These are phyloP conservation scores for Barypeithes pellucidus DNA, from an alignment of 2,888 invertebrate genomes.

Conservation along the genomic window DNA sequence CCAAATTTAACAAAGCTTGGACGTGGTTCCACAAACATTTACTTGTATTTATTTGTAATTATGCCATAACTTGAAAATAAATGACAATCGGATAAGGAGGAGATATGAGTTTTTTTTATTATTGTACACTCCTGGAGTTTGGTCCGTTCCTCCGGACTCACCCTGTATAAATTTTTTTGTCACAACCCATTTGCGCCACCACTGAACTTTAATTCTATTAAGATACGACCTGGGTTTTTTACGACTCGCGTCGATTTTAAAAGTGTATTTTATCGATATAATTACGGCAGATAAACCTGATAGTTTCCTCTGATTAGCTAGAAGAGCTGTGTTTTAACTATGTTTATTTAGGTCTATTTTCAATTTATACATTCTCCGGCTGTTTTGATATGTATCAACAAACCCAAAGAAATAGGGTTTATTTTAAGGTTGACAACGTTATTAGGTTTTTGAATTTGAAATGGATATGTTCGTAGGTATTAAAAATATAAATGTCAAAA, in stretches of 20 bases:
- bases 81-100: no score
- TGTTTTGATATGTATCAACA: slow-evolving; percentile 13
- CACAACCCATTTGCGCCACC: background rate
- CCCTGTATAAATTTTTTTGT: no score
- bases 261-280: slow-evolving; percentile 18
- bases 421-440: slow-evolving; percentile 2
- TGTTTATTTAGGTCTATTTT: background rate
- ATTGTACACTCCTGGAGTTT: no score
- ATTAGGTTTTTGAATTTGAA: background rate
- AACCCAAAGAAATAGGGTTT: background rate
- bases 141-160: no score
- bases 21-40: no score
- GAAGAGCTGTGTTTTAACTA: slow-evolving; percentile 15
- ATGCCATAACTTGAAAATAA: no score
- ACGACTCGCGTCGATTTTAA: slow-evolving; percentile 1
- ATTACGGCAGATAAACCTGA: slow-evolving; percentile 5
- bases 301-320: background rate
- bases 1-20: no score
- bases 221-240: background rate
- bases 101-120: no score
- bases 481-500: no score
- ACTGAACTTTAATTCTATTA: background rate
- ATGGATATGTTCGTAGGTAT: no score
- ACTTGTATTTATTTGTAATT: no score
- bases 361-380: background rate